These are phyloP conservation scores for Dendroctonus valens DNA, from an alignment of 1,140 invertebrate genomes.

Conservation along the genomic window DNA sequence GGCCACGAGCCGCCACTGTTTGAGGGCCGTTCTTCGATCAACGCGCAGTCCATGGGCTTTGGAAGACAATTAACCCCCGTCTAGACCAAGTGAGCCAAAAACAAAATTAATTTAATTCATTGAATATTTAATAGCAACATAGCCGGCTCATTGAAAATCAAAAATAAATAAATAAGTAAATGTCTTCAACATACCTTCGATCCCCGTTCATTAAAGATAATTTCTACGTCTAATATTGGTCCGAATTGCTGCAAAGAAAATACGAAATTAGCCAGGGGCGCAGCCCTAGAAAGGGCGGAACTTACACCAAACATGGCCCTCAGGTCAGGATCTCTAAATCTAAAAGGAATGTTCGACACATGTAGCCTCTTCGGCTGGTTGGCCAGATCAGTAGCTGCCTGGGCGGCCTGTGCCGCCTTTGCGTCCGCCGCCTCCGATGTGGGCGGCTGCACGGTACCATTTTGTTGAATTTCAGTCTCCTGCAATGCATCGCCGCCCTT, in stretches of 20 bases:
- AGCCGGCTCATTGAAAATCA: constrained; percentile 43
- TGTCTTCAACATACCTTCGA: constrained; percentile 87
- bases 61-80: constrained; percentile 35
- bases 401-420: constrained; percentile 35
- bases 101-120: constrained; percentile 4
- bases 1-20: too few relatives aligned
- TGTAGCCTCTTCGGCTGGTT: constrained; percentile 82
- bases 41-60: constrained; percentile 42
- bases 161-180: constrained; percentile 34
- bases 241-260: constrained; percentile 91
- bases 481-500: neutral
- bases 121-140: constrained; percentile 47
- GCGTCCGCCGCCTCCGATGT: constrained; percentile 44
- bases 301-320: constrained; percentile 97
- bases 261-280: too few relatives aligned
- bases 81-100: neutral
- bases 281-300: constrained; percentile 41
- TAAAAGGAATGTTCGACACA: constrained; percentile 98
- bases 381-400: constrained; percentile 41
- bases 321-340: constrained; percentile 96
- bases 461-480: constrained; percentile 35
- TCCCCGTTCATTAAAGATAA: constrained; percentile 99
- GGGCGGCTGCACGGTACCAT: constrained; percentile 44
- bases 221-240: constrained; percentile 97
- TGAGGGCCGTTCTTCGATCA: neutral